A percentile compares a stretch with the other conserved stretches of the same genome.
Conservation (phyloP, 2,797 vertebrate genomes). For the Acrossocheilus fasciatus region DNA sequence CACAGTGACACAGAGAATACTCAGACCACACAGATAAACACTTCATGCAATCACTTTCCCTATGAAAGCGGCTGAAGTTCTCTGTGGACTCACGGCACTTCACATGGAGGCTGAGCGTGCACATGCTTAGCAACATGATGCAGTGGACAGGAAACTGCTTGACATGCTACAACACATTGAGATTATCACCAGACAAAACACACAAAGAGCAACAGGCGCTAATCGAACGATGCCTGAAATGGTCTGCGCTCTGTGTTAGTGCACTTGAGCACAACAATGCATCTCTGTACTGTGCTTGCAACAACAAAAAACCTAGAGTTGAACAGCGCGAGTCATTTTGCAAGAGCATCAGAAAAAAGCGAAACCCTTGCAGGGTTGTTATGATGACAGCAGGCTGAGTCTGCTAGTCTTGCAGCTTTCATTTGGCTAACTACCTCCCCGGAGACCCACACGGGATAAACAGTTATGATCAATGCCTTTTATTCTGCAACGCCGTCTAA, state of each 20-base stretch:
- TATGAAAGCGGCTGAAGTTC: conserved; percentile 1
- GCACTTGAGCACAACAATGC: conserved; percentile 1
- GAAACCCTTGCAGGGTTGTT: conserved; percentile 30
- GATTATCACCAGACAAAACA: conserved; percentile 31
- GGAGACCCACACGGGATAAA: conserved; percentile 15
- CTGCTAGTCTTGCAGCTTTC: conserved; percentile 44
- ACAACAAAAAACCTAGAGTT: not conserved
- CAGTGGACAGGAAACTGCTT: conserved; percentile 23
- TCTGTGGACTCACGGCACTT: conserved; percentile 7
- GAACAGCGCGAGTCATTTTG: conserved; percentile 24
- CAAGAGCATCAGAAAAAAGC: conserved; percentile 36
- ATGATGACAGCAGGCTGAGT: conserved; percentile 30
- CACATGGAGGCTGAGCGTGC: not conserved
- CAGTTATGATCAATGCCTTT: conserved; percentile 32
- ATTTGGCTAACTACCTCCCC: conserved; percentile 42
- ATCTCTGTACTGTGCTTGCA: conserved; percentile 10
- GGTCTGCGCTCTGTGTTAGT: conserved; percentile 9
- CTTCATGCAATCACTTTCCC: conserved; percentile 18
- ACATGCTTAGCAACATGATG: conserved; percentile 34
- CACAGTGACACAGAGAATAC: not conserved
- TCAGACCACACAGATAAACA: conserved; percentile 1
- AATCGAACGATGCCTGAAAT: conserved; percentile 22
- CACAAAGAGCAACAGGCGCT: conserved; percentile 8
- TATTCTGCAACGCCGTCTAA: conserved; percentile 35
- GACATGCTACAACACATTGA: conserved; percentile 43